phyloP scores from a whole-genome alignment of 1,140 invertebrate genomes.

The Microplitis demolitor region DNA sequence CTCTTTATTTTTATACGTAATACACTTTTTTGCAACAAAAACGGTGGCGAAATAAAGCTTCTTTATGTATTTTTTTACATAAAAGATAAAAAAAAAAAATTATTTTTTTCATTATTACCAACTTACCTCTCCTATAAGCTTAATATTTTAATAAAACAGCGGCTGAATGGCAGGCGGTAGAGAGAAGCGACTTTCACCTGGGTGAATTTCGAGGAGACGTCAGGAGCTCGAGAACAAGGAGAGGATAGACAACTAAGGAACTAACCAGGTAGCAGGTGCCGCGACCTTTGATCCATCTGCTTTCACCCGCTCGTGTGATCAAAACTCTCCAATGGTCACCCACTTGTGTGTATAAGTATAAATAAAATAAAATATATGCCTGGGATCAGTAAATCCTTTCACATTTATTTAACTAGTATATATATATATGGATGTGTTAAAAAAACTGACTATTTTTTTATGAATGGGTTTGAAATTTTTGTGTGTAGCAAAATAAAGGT shows the following conservation, averaged over 20 bases:
- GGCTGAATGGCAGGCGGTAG: too few relatives aligned
- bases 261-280: conserved; percentile 22
- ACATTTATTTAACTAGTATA: background rate
- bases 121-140: background rate
- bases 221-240: background rate
- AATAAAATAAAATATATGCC: background rate
- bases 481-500: too few relatives aligned
- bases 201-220: too few relatives aligned
- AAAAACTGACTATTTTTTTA: too few relatives aligned
- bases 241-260: background rate
- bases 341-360: background rate
- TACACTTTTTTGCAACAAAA: conserved; percentile 60
- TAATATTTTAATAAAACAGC: background rate
- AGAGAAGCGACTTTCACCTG: too few relatives aligned
- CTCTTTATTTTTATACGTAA: conserved; percentile 53
- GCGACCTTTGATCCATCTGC: conserved; percentile 31
- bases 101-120: background rate
- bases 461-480: too few relatives aligned
- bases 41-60: conserved; percentile 64
- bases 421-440: too few relatives aligned
- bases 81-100: conserved; percentile 31
- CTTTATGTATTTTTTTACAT: conserved; percentile 63
- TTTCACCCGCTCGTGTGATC: conserved; percentile 27
- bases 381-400: background rate
- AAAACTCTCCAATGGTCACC: conserved; percentile 14